Conservation (phyloP, 2,113 vertebrate genomes). For the Daphoenositta chrysoptera region DNA sequence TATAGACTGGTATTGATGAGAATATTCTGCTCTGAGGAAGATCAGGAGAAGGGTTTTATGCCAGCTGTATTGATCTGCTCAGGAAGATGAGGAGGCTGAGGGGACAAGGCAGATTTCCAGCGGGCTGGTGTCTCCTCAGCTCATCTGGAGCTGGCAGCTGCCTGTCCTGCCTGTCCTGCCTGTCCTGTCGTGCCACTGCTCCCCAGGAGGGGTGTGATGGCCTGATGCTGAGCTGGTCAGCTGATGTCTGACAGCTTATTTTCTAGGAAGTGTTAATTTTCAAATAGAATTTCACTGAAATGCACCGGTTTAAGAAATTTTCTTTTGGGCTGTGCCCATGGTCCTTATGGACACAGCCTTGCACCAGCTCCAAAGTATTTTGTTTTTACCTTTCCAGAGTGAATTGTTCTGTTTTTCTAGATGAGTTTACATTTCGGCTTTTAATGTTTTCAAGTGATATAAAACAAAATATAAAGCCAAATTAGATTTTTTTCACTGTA, state of each 20-base stretch:
- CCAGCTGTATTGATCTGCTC: background rate
- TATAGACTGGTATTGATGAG: background rate
- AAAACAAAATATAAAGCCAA: background rate
- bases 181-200: background rate
- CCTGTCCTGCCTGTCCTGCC: background rate
- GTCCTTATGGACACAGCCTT: background rate
- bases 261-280: background rate
- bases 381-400: background rate
- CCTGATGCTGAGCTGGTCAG: background rate
- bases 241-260: background rate
- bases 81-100: background rate
- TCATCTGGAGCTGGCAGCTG: background rate
- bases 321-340: background rate
- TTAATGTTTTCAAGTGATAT: background rate
- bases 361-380: fast-evolving
- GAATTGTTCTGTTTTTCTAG: background rate
- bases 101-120: background rate
- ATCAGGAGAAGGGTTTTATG: background rate
- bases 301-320: background rate
- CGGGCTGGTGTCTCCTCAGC: background rate
- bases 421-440: background rate
- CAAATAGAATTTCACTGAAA: background rate
- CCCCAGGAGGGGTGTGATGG: background rate
- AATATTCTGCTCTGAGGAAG: background rate
- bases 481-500: background rate